These are phyloP conservation scores for Microctonus brassicae DNA, from an alignment of 2,888 invertebrate genomes.

Conservation along the genomic window DNA sequence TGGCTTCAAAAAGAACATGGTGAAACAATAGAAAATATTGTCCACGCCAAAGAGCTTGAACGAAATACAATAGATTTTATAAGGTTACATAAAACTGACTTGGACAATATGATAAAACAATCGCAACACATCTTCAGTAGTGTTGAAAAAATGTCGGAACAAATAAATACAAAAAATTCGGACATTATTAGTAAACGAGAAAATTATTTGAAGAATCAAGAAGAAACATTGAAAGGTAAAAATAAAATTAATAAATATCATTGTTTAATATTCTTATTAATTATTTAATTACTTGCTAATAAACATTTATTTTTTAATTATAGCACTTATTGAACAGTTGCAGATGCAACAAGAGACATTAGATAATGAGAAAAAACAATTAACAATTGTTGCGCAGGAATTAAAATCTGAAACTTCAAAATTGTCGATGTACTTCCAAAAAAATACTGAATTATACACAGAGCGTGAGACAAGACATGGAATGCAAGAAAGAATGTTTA, in stretches of 20 bases:
- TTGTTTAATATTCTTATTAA: too few relatives aligned
- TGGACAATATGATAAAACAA: slow-evolving; percentile 57
- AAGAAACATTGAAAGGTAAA: slow-evolving; percentile 59
- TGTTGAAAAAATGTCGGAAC: slow-evolving; percentile 54
- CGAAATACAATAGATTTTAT: slow-evolving; percentile 55
- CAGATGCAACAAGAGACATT: slow-evolving; percentile 55
- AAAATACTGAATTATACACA: slow-evolving; percentile 49
- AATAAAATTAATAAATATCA: background rate
- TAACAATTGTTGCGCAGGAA: slow-evolving; percentile 53
- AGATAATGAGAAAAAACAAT: slow-evolving; percentile 53
- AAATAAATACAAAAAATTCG: slow-evolving; percentile 51
- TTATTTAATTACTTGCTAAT: background rate
- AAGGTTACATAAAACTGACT: slow-evolving; percentile 53
- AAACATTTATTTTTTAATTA: background rate
- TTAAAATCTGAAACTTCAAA: slow-evolving; percentile 52
- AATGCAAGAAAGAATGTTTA: slow-evolving; percentile 52
- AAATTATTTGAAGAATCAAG: slow-evolving; percentile 53
- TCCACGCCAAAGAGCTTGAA: slow-evolving; percentile 60
- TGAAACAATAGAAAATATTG: slow-evolving; percentile 60
- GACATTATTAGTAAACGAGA: slow-evolving; percentile 50
- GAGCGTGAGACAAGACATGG: slow-evolving; percentile 57
- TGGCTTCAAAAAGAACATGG: slow-evolving; percentile 59
- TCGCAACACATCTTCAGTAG: slow-evolving; percentile 53
- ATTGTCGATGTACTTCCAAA: slow-evolving; percentile 55
- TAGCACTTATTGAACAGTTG: slow-evolving; percentile 56